Evolutionary conservation across 30 jellyfish, hydroid and myxozoan species (phyloP), one percentile per base, ranked within the genome.

Genomic region (Clytia hemisphaerica): DNA sequence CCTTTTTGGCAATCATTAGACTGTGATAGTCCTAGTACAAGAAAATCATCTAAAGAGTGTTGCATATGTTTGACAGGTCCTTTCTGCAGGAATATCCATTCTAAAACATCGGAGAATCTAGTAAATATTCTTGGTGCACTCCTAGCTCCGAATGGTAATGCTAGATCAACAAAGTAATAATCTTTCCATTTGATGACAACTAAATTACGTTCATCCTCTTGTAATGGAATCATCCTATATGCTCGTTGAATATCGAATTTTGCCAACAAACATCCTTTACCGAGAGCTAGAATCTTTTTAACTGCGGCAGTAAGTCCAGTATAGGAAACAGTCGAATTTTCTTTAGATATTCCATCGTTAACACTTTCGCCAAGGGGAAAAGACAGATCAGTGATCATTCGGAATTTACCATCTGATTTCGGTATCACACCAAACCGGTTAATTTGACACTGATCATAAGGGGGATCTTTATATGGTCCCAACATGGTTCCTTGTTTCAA

Each of bases 341-440:
- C 68, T 22, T 28, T 62, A 44, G 84, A 51, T 7, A 73, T 60
- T 22, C 80, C 58, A 61, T 62, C 83, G 37, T 63, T 73, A 12
- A 73, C 64, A 53, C 80, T 74, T 6, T 14, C 28, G 27, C 88
- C 82, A 10, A 18, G 36, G 10, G 94, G 94, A 34, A 30, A 71
- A 4, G 84, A 73, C 22, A 74, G 45, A 44, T 75, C 92, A 3
- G 92, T 73, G 19, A 83, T 74, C 24, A 82, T 45, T 24, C 94
- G 78, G 62, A 61, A 82, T 61, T 82, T 73, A 28, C 84, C 84
- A 14, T 60, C 30, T 3, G 88, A 61, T 45, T 73, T 82, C 4
- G 90, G 94, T 32, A 82, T 73, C 9, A 73, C 82, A 19, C 94
- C 94, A 66, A 82, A 73, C 5, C 91, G 72, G 49, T 72, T 73